Evolutionary conservation across 2,797 vertebrate genomes (phyloP), one percentile per base, ranked within the genome.

Genomic region (Microtus agrestis): DNA sequence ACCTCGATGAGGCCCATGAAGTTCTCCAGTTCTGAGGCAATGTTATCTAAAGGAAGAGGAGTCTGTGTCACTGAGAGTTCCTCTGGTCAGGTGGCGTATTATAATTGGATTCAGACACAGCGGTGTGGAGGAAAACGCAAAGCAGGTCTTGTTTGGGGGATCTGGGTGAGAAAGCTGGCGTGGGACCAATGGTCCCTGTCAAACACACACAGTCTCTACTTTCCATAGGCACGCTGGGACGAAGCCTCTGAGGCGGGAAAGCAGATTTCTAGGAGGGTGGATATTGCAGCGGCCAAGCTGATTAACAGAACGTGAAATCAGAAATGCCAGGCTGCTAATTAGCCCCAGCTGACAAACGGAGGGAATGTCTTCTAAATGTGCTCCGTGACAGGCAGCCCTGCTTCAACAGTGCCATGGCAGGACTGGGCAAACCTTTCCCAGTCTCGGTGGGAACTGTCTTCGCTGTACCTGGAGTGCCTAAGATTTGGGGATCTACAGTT

Each of bases 1-100:
- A 99, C 99, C 98, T 99, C 99, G 73, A 99, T 99, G 98, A 99
- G 98, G 17, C 99, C 99, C 99, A 99, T 99, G 97, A 99, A 99
- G 97, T 98, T 99, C 99, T 99, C 99, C 99, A 99, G 99, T 98
- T 99, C 99, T 4, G 99, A 99, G 43, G 99, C 99, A 13, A 99
- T 99, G 97, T 99, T 99, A 98, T 99, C 99, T 99, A 65, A 3
- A 65, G 34, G 0, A 81, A 89, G 77, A 71, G 56, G 93, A 9
- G 88, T 2, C 71, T 3, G 0, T 56, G 93, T 97, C 65, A 92
- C 15, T 14, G 7, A 0, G 59, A 0, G 0, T 61, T 69, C 80
- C 14, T n/a, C 79, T 46, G 0, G 1, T 3, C 43, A 11, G 37
- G 43, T 34, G 92, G 29, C 12, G 76, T 4, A 14, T 27, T 13